These are phyloP conservation scores for Galaxea fascicularis DNA, from an alignment of 92 coral and sea anemone species.

Conservation along the genomic window DNA sequence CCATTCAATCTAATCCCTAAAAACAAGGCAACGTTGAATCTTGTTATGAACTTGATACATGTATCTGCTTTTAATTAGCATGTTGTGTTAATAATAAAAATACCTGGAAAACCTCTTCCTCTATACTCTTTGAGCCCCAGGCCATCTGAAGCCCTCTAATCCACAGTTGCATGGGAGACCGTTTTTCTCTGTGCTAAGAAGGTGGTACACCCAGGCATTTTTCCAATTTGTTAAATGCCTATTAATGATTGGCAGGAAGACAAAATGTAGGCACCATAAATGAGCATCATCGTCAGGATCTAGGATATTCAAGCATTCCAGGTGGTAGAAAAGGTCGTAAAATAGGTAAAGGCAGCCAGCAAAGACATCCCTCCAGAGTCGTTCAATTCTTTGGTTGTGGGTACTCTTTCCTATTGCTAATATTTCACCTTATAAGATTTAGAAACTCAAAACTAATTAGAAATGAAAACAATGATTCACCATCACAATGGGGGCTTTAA, in stretches of 20 bases:
- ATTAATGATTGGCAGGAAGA: slow-evolving; percentile 53
- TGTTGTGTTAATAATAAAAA: not conserved
- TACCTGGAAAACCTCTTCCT: slow-evolving; percentile 45
- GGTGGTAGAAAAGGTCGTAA: slow-evolving; percentile 45
- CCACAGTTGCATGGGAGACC: too few species aligned
- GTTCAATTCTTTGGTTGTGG: slow-evolving; percentile 57
- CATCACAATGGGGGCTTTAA: too few species aligned
- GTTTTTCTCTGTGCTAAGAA: too few species aligned
- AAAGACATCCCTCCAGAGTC: slow-evolving; percentile 65
- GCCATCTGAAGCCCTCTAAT: slow-evolving; percentile 58
- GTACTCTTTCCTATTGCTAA: slow-evolving; percentile 36
- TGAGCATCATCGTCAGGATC: slow-evolving; percentile 44
- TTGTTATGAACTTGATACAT: not conserved
- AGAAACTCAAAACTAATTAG: not conserved
- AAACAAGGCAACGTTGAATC: not conserved
- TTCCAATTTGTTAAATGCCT: too few species aligned
- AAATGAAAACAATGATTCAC: too few species aligned
- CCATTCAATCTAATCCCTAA: not conserved
- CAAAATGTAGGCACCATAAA: slow-evolving; percentile 59
- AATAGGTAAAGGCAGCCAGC: slow-evolving; percentile 44
- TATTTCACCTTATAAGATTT: not conserved
- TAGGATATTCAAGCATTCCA: slow-evolving; percentile 43
- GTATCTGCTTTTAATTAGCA: not conserved
- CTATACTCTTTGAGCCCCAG: slow-evolving; percentile 54
- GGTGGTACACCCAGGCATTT: too few species aligned